These are phyloP conservation scores for Pelobates fuscus DNA, from an alignment of 2,113 vertebrate genomes.

Conservation along the genomic window DNA sequence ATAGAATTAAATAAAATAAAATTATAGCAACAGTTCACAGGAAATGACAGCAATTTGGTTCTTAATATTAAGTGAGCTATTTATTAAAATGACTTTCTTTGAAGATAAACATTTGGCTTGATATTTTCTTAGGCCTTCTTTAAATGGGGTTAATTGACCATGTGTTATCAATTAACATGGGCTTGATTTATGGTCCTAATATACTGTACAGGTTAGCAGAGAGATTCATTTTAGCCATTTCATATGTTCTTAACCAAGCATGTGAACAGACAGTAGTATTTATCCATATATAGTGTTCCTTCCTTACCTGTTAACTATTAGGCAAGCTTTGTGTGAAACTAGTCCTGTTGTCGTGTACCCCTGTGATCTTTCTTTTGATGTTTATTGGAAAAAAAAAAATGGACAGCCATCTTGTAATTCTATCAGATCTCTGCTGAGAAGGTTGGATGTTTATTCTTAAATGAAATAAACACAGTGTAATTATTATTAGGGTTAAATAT, in stretches of 20 bases:
- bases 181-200: slow-evolving; percentile 26
- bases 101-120: slow-evolving; percentile 22
- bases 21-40: slow-evolving; percentile 25
- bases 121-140: slow-evolving; percentile 34
- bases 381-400: too few relatives aligned
- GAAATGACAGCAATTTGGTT: slow-evolving; percentile 36
- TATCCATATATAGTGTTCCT: background rate
- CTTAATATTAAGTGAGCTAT: slow-evolving; percentile 32
- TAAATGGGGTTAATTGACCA: slow-evolving; percentile 46
- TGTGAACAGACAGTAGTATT: background rate
- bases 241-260: background rate
- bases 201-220: slow-evolving; percentile 19
- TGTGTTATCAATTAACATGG: slow-evolving; percentile 42
- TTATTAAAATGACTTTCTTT: slow-evolving; percentile 43
- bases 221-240: slow-evolving; percentile 5
- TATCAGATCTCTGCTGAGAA: too few relatives aligned
- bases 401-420: too few relatives aligned
- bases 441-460: too few relatives aligned
- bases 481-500: too few relatives aligned
- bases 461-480: too few relatives aligned
- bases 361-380: too few relatives aligned
- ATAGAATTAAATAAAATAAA: slow-evolving; percentile 25
- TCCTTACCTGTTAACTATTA: too few relatives aligned
- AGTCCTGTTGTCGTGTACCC: too few relatives aligned
- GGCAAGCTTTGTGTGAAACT: too few relatives aligned